These are phyloP conservation scores for Mesocentrotus franciscanus DNA, from an alignment of 53 echinoderm and acorn worm genomes.

Conservation along the genomic window DNA sequence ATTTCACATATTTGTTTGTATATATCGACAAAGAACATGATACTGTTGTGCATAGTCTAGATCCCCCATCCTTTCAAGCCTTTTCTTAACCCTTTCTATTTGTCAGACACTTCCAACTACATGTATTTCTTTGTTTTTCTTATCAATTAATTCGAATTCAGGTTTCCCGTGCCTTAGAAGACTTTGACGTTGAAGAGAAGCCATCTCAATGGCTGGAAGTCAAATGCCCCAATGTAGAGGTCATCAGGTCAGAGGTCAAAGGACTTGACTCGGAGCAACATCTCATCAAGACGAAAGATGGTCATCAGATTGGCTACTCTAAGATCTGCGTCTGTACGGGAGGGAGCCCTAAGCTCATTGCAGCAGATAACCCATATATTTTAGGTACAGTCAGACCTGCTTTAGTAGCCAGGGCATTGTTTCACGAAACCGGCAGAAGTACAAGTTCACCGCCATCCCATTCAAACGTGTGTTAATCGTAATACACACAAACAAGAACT, in stretches of 20 bases:
- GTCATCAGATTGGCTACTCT: conserved; percentile 63
- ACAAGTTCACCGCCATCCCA: too few species aligned
- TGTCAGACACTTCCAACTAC: neutral
- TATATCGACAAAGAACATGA: too few species aligned
- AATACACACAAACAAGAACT: too few species aligned
- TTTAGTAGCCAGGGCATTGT: too few species aligned
- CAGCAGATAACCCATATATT: conserved; percentile 80
- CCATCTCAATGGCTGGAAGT: conserved; percentile 75
- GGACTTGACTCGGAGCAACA: conserved; percentile 66
- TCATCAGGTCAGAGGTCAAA: conserved; percentile 73
- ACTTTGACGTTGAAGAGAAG: conserved; percentile 94
- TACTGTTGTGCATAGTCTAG: too few species aligned
- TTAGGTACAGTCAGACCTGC: conserved; percentile 63
- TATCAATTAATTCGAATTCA: neutral
- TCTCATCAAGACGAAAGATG: conserved; percentile 65
- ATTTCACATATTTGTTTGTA: too few species aligned
- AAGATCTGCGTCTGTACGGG: conserved; percentile 93
- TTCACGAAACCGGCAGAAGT: too few species aligned
- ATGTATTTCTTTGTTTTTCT: neutral
- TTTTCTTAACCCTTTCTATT: neutral
- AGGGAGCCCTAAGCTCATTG: conserved; percentile 82
- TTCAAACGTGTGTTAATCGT: too few species aligned
- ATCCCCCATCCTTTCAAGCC: too few species aligned
- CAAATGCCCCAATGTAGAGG: conserved; percentile 73
- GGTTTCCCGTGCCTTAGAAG: conserved; percentile 87